These are phyloP conservation scores for Hyperoplus lanceolatus DNA, from an alignment of 2,797 vertebrate genomes.

Conservation along the genomic window DNA sequence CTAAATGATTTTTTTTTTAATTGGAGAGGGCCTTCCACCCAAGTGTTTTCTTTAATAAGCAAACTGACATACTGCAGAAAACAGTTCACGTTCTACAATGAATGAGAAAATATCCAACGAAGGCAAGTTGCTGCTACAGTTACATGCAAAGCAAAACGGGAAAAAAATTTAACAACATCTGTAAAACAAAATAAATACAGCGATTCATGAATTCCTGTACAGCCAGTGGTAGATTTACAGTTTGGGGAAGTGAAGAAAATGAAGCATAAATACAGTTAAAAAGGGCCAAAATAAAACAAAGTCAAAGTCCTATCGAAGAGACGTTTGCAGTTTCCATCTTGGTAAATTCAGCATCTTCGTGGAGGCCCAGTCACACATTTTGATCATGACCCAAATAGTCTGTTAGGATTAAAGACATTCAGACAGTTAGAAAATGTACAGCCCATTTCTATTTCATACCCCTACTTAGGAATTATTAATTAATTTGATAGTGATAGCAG, in stretches of 20 bases:
- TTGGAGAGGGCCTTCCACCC: neutral
- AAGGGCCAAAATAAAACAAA: slow-evolving; percentile 29
- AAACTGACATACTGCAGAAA: slow-evolving; percentile 3
- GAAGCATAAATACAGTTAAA: slow-evolving; percentile 25
- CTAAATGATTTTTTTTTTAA: neutral
- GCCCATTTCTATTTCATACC: neutral
- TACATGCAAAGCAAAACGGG: slow-evolving; percentile 24
- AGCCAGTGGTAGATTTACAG: slow-evolving; percentile 15
- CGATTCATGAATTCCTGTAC: slow-evolving; percentile 34
- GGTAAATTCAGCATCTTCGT: slow-evolving; percentile 16
- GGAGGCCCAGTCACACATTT: neutral
- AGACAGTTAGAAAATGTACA: slow-evolving; percentile 13
- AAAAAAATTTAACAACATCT: slow-evolving; percentile 28
- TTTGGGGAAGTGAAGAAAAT: slow-evolving; percentile 21
- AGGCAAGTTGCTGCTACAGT: slow-evolving; percentile 1
- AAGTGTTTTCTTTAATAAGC: neutral
- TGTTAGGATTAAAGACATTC: slow-evolving; percentile 57
- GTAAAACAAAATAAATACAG: slow-evolving; percentile 63
- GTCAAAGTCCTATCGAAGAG: neutral
- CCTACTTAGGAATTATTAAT: neutral
- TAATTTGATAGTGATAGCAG: neutral
- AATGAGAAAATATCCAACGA: slow-evolving; percentile 23
- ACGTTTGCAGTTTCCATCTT: slow-evolving; percentile 35
- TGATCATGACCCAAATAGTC: slow-evolving; percentile 85
- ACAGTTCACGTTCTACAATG: neutral